Base-by-base conservation (phyloP, 92 coral and sea anemone species). In the Siderastrea radians region DNA sequence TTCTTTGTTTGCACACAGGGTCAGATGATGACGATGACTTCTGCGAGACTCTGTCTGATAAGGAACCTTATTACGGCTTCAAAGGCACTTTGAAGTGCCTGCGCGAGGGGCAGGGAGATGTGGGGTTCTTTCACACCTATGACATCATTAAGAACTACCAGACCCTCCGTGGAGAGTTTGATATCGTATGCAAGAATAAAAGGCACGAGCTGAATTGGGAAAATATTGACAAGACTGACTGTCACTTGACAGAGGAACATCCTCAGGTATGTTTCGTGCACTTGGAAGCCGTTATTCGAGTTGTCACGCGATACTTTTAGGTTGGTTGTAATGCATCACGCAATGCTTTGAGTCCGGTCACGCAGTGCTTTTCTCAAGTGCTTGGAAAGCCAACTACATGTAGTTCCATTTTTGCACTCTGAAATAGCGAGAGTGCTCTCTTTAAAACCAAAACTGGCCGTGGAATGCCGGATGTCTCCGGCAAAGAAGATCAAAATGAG, bases 121-220 rank as follows among this genome's bases (percentile, higher is more conserved):
- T 87, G 1, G 94, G 88, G 1, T 91, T 91, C 85, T 82, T 91
- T 63, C 91, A 91, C 83, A 75, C 91, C n/a, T 74, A 62, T 46
- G 94, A 91, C 72, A 16, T 91, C 85, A 50, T 82, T 74, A 53
- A 19, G 82, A 62, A 91, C 71, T 71, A 68, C 49, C 81, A 82
- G 2, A 11, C 63, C 0, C 62, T 91, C 59, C n/a, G 62, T 26
- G 1, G 6, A 3, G 66, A 76, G 3, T 91, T 81, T 78, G 74
- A 65, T 3, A 52, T 91, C 58, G 81, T 91, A 79, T 91, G 94
- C 75, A 69, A 60, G 17, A 68, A 44, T 5, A 4, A 52, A 26
- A 62, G 9, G 62, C 55, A 13, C 6, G 13, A 81, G 2, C 74
- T 91, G 62, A 52, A 53, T 10, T 82, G 88, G 89, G 47, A 16